Evolutionary conservation across 2,113 vertebrate species (phyloP), one percentile per base, ranked within the genome.

Genomic region (Microtus montanus): DNA sequence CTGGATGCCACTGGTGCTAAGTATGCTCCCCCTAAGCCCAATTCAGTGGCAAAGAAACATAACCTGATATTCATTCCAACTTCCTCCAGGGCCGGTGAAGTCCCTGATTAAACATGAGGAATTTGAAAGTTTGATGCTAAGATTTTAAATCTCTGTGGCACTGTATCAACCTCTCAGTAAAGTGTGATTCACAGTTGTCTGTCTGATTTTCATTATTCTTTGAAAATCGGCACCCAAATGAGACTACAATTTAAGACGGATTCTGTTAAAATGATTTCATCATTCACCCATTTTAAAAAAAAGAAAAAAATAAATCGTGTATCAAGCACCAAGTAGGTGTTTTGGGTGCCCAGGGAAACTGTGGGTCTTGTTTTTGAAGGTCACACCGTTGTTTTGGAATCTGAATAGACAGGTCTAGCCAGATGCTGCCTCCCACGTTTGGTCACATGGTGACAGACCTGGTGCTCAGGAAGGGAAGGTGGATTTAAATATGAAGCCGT

Each of bases 121-220:
- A 93, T 74, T 5, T 94, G 78, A 85, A 92, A 95, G 19, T 11
- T 15, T 80, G 41, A 54, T 35, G 28, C 4, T 82, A 90, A 83
- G 30, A 61, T 30, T 83, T 66, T 12, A 15, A 68, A 82, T 80
- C 30, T 77, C 19, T 74, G 38, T 44, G 44, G n/a, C 68, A 64
- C 47, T 83, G n/a, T 13, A 70, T 3, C 54, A 86, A 54, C 77
- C n/a, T 83, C 30, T 77, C 92, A 63, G 68, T 30, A 52, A 94
- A 73, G 41, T 61, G n/a, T 35, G 19, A 49, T 78, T 22, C 63
- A 20, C 41, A 2, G 35, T n/a, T 61, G 52, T 90, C 17, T 92
- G 58, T 90, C 17, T 92, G 58, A 77, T 52, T 91, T 89, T 30
- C 78, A 24, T 90, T 30, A 24, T 90, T 30, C 10, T 89, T 87